Base-by-base conservation (phyloP, 2,888 invertebrate species). In the Plebejus melissa region DNA sequence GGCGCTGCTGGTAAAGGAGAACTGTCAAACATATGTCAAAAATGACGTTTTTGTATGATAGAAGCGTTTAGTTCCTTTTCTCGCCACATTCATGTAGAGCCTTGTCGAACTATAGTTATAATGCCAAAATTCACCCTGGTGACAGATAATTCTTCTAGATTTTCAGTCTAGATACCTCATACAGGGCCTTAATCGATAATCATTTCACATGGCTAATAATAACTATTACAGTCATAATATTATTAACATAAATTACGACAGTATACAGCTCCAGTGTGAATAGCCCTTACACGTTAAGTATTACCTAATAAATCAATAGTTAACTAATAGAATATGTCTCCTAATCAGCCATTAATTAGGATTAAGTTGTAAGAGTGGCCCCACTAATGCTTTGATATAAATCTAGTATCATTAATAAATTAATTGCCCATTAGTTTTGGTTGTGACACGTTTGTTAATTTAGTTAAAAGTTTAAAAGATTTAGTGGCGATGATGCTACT, bases 271-370 rank as follows among this genome's bases (percentile, higher is more conserved):
- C n/a, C 22, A 22, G 28, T 54, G 28, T 72, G 11, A 72, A 54
- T 16, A 32, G 16, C 28, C 46, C 50, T 9, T 72, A 79, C 84
- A 86, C 84, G 84, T 78, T 85, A 84, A 83, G 82, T 82, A 83
- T 82, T 81, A 79, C 80, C 77, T 78, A 81, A 90, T 92, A 91
- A 91, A 92, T 92, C 90, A 90, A 86, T 82, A 79, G 79, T 85
- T 82, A 87, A 84, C 87, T 91, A 91, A 93, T 92, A 91, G 92
- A 92, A 93, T 87, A 88, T 83, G 88, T 87, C 87, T 77, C 82
- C 88, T 90, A 90, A 91, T 89, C 89, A 88, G 78, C 90, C 84
- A 92, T 93, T 91, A 90, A 91, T 93, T 88, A 90, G 90, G 86
- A 88, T 90, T 91, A 89, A 84, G 84, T 83, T 71, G 28, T 71